phyloP scores from a whole-genome alignment of 1,140 invertebrate genomes.

The Drosophila kikkawai region DNA sequence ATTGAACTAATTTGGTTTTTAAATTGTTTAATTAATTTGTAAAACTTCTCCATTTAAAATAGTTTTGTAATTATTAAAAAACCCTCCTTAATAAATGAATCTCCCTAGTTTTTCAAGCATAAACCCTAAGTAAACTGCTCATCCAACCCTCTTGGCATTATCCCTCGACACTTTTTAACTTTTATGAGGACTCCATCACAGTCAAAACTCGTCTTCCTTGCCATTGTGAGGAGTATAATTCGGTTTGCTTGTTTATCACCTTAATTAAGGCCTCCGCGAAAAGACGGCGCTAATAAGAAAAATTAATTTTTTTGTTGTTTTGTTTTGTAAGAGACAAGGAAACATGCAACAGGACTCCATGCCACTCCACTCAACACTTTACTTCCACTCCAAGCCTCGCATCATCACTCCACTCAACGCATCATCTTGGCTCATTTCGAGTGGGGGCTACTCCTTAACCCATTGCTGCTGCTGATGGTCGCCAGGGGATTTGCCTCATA shows the following conservation, averaged over 20 bases:
- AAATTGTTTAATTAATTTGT: background rate
- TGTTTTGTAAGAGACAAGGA: background rate
- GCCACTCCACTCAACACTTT: constrained; percentile 33
- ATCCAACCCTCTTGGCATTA: background rate
- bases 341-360: constrained; percentile 39
- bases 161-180: constrained; percentile 9
- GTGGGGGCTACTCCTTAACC: constrained; percentile 21
- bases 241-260: constrained; percentile 62
- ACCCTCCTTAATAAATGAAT: background rate
- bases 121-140: background rate
- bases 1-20: too few relatives aligned
- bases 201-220: background rate
- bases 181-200: constrained; percentile 27
- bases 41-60: background rate
- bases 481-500: constrained; percentile 66
- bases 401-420: constrained; percentile 17
- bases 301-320: constrained; percentile 34
- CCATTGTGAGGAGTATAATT: constrained; percentile 33
- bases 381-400: constrained; percentile 21
- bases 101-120: background rate
- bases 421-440: constrained; percentile 22
- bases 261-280: constrained; percentile 47
- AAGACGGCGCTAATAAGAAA: constrained; percentile 51
- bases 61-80: background rate
- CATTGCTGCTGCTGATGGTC: constrained; percentile 57